phyloP scores from a whole-genome alignment of 2,888 invertebrate species.

The Stenurella melanura region DNA sequence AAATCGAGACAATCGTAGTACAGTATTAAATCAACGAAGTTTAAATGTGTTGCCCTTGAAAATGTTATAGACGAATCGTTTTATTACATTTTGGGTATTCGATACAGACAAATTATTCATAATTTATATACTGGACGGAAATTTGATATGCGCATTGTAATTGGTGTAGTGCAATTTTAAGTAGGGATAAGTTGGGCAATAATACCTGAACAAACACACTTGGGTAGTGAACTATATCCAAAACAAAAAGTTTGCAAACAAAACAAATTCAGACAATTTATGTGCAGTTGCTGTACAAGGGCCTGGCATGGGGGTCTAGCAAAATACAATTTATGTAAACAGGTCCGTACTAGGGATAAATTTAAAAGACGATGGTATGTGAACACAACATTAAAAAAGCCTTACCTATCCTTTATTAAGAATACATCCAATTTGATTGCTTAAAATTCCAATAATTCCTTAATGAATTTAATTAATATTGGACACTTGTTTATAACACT shows the following conservation, averaged over 20 bases:
- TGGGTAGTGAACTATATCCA: neutral
- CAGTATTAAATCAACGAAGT: slow-evolving; percentile 15
- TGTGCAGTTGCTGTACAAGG: too few species aligned
- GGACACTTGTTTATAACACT: too few species aligned
- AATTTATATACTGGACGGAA: slow-evolving; percentile 13
- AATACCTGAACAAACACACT: neutral
- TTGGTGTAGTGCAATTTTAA: slow-evolving; percentile 15
- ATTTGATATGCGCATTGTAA: slow-evolving; percentile 25
- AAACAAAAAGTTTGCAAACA: neutral
- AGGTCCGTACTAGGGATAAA: too few species aligned
- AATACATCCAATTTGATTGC: too few species aligned
- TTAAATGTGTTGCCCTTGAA: slow-evolving; percentile 27
- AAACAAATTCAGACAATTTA: too few species aligned
- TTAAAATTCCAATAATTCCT: too few species aligned
- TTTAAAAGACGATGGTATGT: too few species aligned
- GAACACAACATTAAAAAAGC: too few species aligned
- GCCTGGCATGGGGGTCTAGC: too few species aligned
- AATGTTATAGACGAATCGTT: slow-evolving; percentile 10
- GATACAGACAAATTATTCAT: slow-evolving; percentile 20
- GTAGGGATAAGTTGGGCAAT: slow-evolving; percentile 7
- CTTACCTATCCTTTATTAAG: too few species aligned
- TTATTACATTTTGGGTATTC: slow-evolving; percentile 2
- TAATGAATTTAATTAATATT: too few species aligned
- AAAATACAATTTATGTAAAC: too few species aligned
- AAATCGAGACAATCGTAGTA: neutral